Conservation (phyloP, 1,140 invertebrate genomes). For the Eupeodes corollae region DNA sequence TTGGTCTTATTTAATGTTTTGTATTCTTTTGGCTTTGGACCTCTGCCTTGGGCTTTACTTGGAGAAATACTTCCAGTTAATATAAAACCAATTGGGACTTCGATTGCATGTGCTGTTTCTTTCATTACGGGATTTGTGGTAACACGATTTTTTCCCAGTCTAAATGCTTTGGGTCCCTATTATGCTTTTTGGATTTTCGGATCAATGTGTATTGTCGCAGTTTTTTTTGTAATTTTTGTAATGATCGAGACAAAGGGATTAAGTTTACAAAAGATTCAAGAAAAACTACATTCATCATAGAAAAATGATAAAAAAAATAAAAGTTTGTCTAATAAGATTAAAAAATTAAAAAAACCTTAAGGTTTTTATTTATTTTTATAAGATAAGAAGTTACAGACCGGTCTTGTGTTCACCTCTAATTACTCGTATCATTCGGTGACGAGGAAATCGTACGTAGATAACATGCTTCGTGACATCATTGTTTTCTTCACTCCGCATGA, state of each 20-base stretch:
- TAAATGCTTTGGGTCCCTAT: constrained; percentile 52
- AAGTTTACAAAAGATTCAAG: constrained; percentile 62
- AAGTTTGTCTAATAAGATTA: too few species aligned
- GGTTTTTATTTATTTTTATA: too few species aligned
- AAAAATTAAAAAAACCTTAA: too few species aligned
- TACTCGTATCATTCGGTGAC: too few species aligned
- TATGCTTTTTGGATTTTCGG: constrained; percentile 72
- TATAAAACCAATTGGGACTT: constrained; percentile 62
- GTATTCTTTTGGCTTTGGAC: constrained; percentile 61
- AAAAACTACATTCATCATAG: constrained; percentile 37
- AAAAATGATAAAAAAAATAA: too few species aligned
- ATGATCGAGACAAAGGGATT: constrained; percentile 77
- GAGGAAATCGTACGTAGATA: too few species aligned
- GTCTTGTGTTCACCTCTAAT: too few species aligned
- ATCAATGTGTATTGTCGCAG: constrained; percentile 51
- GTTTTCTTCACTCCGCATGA: too few species aligned
- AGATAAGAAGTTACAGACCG: too few species aligned
- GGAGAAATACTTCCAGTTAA: constrained; percentile 70
- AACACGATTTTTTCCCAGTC: constrained; percentile 58
- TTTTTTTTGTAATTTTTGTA: constrained; percentile 49
- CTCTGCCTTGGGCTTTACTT: constrained; percentile 75
- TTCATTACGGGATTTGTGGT: constrained; percentile 71
- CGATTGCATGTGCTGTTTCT: constrained; percentile 61
- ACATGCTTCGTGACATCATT: too few species aligned
- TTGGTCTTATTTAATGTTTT: constrained; percentile 56